Base-by-base conservation (phyloP, 2,113 vertebrate genomes). In the Sinosuthora webbiana region DNA sequence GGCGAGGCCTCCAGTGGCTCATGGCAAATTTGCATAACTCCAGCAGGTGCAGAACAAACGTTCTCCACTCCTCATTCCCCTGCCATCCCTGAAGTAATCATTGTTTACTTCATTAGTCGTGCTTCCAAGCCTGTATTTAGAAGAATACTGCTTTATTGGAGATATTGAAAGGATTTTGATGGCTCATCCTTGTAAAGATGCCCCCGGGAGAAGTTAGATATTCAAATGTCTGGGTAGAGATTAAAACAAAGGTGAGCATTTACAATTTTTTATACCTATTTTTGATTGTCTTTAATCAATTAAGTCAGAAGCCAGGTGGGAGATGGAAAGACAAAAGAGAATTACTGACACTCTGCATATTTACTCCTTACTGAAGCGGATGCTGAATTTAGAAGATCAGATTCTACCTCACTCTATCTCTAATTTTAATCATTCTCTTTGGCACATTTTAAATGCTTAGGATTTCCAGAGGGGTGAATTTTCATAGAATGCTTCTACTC, bases 61-160 rank as follows among this genome's bases (percentile, higher is more conserved):
- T 27, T 42, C 49, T 39, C 63, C 42, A 7, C 22, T 81, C 35
- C 71, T 65, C 15, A 44, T 53, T 94, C 91, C 80, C 91, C 41
- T 93, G 86, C 52, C 35, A 63, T 35, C 92, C 67, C 71, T 37
- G 30, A 44, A 5, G 27, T 74, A 39, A 78, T 59, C 68, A 81
- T 70, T 94, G 73, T 93, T 96, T 94, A 52, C 69, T 52, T 94
- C 86, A 87, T 94, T 92, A 93, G 42, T 18, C 7, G 13, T n/a
- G n/a, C 53, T 87, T 89, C 69, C 49, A 74, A 15, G 75, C 41
- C 49, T 73, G 14, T n/a, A 8, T 84, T 91, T 84, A 60, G 56
- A 37, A 44, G 44, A 92, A 86, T 30, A 4, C 33, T n/a, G 22
- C 15, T 73, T 89, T 75, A 56, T 84, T 75, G 60, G 86, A 95